Base-by-base conservation (phyloP, 2,888 invertebrate species). In the Junonia oenone region DNA sequence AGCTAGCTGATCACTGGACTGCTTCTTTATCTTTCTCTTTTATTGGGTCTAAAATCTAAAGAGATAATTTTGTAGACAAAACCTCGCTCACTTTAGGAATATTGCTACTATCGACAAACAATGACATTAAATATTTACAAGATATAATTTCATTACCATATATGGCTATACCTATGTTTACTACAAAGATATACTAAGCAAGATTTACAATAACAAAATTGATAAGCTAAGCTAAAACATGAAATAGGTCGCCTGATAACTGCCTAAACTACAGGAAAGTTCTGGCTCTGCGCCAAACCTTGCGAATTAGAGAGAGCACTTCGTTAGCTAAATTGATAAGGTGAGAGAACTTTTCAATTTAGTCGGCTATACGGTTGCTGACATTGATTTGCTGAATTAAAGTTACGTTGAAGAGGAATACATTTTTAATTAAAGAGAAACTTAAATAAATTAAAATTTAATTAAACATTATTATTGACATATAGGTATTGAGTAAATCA, bases 241-340 rank as follows among this genome's bases (percentile, higher is more conserved):
- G 60, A 72, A 69, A 61, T 69, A 64, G 69, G 69, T 67, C 68
- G 59, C 50, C 59, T 66, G 66, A 65, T 68, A 69, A 68, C 62
- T 53, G 53, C 64, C 22, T 67, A 68, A 71, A 65, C 66, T 66
- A 64, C 62, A 61, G 56, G 58, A 58, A 58, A 58, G 54, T 64
- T 62, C 62, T 71, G 72, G 71, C 64, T 59, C 55, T 37, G 48
- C 55, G 69, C 72, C 72, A 73, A 64, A 54, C 58, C 63, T 63
- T 63, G 59, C 64, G 64, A 72, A 73, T 73, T 71, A 72, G 69
- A 64, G 66, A 63, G 62, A 64, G 59, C 66, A 71, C 69, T 71
- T 63, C 64, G 66, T 69, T 71, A 69, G 65, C 64, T 66, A 69
- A 71, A 72, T 71, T 72, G 72, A 72, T 72, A 72, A 72, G 68